Percentiles rank a stretch among this genome's conserved stretches.
These are phyloP conservation scores for Podarcis cretensis DNA, from an alignment of 2,113 vertebrate species.

Conservation along the genomic window DNA sequence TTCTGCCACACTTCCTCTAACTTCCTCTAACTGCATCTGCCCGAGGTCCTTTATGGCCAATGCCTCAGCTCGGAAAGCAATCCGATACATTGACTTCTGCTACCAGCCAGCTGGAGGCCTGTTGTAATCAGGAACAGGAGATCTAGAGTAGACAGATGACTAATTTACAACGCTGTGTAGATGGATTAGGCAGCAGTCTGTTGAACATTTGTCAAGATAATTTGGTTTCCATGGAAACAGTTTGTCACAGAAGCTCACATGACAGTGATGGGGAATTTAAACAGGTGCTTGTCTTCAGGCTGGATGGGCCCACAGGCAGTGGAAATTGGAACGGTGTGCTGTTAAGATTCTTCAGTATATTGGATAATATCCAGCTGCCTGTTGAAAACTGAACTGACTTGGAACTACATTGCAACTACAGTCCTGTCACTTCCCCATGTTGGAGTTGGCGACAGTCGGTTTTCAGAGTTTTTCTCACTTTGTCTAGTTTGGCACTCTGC, in stretches of 20 bases:
- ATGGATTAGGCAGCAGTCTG: background rate
- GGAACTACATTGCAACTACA: background rate
- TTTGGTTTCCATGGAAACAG: background rate
- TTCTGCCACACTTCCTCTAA: background rate
- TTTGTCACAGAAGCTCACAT: constrained; percentile 11
- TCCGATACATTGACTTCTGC: constrained; percentile 13
- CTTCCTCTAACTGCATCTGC: background rate
- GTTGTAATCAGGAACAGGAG: constrained; percentile 10
- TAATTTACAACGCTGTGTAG: constrained; percentile 7
- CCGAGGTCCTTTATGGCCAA: background rate
- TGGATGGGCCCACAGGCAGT: constrained; percentile 19
- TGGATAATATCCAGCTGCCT: background rate
- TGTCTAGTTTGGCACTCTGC: background rate
- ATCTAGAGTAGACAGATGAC: constrained; percentile 30
- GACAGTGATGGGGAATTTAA: constrained; percentile 22
- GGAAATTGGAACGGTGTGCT: constrained; percentile 4
- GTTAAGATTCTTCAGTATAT: constrained; percentile 5
- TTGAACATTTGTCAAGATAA: constrained; percentile 20
- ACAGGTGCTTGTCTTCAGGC: constrained; percentile 29
- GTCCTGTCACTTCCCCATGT: background rate
- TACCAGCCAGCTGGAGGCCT: constrained; percentile 10
- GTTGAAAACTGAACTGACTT: background rate
- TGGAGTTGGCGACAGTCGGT: background rate
- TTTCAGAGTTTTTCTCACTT: background rate
- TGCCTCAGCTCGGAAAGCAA: constrained; percentile 1